Evolutionary conservation across 2,113 vertebrate species (phyloP), one percentile per base, ranked within the genome.

Genomic region (Kryptolebias marmoratus): DNA sequence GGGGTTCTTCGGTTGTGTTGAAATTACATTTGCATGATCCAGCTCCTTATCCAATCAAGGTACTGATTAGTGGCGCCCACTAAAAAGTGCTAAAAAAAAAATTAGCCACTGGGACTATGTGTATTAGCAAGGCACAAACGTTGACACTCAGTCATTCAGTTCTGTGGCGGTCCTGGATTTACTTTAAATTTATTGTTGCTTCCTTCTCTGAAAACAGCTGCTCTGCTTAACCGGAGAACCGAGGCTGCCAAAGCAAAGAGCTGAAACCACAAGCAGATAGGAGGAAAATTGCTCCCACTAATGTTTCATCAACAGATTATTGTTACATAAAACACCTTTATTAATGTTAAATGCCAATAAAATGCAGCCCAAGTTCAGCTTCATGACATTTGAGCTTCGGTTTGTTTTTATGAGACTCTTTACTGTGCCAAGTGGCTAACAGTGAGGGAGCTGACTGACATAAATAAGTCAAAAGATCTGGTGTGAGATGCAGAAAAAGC

Each of bases 361-460:
- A n/a, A 27, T 27, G 27, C 18, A 44, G 32, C 7, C 16, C 59
- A 60, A 2, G 12, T 31, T 31, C 11, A 12, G 9, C 42, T 69
- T 59, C 30, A 55, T 16, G 52, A 45, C 28, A 11, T 54, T 31
- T 22, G 48, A 58, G 56, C 27, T 63, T 63, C 4, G 2, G 11
- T 32, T 1, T 50, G 27, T 78, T 68, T 65, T 22, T 47, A 30
- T 12, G 59, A 67, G 4, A 36, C 48, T 59, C 68, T 68, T 7
- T 32, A 47, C 50, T 32, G 28, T 64, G 62, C 65, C 61, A 61
- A 76, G 39, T 66, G 61, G 74, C 66, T 62, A 71, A 70, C 63
- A 64, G 73, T 82, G 65, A 70, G 80, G 69, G 39, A 61, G 79
- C 63, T 60, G 80, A 72, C 59, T 63, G 45, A 18, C 56, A 7